Evolutionary conservation across 1,140 invertebrate species (phyloP).

Genomic region (Psix sp.): DNA sequence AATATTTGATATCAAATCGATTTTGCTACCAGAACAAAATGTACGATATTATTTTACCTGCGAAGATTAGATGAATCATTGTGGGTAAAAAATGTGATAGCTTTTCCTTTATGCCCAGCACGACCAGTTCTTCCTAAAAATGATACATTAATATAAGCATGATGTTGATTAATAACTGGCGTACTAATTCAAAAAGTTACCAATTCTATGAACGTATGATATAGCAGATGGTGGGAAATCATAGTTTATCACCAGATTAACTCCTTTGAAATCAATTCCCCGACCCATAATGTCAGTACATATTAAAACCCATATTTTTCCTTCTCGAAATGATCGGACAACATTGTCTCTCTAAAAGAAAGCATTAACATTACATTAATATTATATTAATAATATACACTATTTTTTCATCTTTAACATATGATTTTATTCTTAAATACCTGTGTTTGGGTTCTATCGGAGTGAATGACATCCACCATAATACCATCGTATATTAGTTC

Average conservation of each 20-base stretch:
- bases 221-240: slow-evolving; percentile 96
- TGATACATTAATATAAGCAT: neutral
- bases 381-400: slow-evolving; percentile 23
- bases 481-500: slow-evolving; percentile 95
- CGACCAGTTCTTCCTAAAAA: slow-evolving; percentile 89
- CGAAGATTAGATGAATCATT: slow-evolving; percentile 89
- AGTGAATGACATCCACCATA: slow-evolving; percentile 95
- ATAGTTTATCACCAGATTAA: slow-evolving; percentile 98
- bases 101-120: slow-evolving; percentile 90
- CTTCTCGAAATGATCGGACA: slow-evolving; percentile 91
- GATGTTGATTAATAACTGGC: slow-evolving; percentile 4
- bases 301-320: slow-evolving; percentile 96
- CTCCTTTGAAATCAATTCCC: slow-evolving; percentile 98
- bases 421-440: slow-evolving; percentile 71
- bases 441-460: slow-evolving; percentile 91
- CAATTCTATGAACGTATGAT: slow-evolving; percentile 95
- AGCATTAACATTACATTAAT: slow-evolving; percentile 2
- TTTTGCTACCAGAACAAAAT: neutral
- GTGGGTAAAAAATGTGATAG: slow-evolving; percentile 96
- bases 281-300: slow-evolving; percentile 98
- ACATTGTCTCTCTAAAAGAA: slow-evolving; percentile 91
- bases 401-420: slow-evolving; percentile 8
- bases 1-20: too few relatives aligned
- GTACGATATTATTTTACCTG: slow-evolving; percentile 79
- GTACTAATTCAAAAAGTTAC: slow-evolving; percentile 67